A percentile compares a stretch with the other conserved stretches of the same genome.
Conservation (phyloP, 2,113 vertebrate species). For the Otis tarda region DNA sequence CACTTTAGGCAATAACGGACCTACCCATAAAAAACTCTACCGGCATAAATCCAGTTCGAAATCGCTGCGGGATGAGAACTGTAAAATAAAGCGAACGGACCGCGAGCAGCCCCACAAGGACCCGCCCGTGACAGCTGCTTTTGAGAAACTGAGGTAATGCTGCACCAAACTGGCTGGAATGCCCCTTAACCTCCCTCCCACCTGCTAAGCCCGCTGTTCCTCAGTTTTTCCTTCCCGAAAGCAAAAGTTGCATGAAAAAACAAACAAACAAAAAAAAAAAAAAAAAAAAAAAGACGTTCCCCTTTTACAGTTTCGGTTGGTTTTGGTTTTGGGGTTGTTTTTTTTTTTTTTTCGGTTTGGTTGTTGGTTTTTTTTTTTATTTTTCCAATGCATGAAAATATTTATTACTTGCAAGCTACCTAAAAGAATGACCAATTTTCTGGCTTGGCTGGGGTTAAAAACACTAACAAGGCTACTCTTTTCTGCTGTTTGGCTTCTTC, state of each 20-base stretch:
- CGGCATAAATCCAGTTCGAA: slow-evolving; percentile 99
- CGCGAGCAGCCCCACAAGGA: slow-evolving; percentile 92
- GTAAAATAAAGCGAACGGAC: slow-evolving; percentile 92
- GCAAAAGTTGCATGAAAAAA: slow-evolving; percentile 93
- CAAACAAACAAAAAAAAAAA: slow-evolving; percentile 9
- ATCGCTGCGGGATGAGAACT: slow-evolving; percentile 93
- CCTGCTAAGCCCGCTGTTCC: slow-evolving; percentile 74
- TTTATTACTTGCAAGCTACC: slow-evolving; percentile 94
- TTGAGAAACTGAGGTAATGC: slow-evolving; percentile 99
- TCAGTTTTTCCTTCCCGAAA: slow-evolving; percentile 80
- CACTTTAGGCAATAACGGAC: slow-evolving; percentile 90
- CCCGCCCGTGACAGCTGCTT: slow-evolving; percentile 93
- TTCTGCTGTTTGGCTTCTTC: slow-evolving; percentile 91
- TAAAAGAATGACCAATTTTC: slow-evolving; percentile 88
- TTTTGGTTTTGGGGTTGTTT: slow-evolving; percentile 44
- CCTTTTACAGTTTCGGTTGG: slow-evolving; percentile 72
- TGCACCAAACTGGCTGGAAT: slow-evolving; percentile 91
- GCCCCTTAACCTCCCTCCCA: slow-evolving; percentile 81
- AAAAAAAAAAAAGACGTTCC: slow-evolving; percentile 73
- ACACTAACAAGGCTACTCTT: slow-evolving; percentile 90
- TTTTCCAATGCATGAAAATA: slow-evolving; percentile 89
- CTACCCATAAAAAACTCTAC: slow-evolving; percentile 99
- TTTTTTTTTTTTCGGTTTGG: neutral
- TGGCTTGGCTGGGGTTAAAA: slow-evolving; percentile 91
- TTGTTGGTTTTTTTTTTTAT: neutral